phyloP scores from a whole-genome alignment of 2,113 vertebrate species.

The Leptobrachium leishanense region DNA sequence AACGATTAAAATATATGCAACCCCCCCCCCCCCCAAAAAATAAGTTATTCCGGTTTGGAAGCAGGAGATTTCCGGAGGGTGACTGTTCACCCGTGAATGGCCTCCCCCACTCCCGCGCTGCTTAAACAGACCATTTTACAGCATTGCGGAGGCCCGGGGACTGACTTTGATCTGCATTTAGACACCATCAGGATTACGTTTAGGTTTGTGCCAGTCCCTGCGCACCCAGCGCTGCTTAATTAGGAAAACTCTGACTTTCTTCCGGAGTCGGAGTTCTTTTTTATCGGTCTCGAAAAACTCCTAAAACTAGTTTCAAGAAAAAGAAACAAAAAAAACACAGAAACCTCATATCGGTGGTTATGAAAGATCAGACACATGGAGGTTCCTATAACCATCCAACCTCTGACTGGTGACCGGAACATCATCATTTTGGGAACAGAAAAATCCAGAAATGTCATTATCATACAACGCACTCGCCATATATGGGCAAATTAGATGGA shows the following conservation, averaged over 20 bases:
- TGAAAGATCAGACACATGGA: too few species aligned
- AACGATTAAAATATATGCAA: slow-evolving; percentile 37
- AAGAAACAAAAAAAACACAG: too few species aligned
- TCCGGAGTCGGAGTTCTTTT: neutral
- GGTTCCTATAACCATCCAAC: too few species aligned
- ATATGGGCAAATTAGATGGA: too few species aligned
- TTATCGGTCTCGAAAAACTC: slow-evolving; percentile 4
- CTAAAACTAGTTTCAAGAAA: too few species aligned
- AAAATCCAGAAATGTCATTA: too few species aligned
- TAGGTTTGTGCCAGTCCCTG: neutral
- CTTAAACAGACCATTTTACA: slow-evolving; percentile 31
- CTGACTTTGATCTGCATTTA: slow-evolving; percentile 42
- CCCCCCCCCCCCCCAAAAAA: too few species aligned
- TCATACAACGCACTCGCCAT: too few species aligned
- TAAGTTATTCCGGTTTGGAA: neutral
- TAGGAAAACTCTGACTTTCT: slow-evolving; percentile 25
- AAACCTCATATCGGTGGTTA: too few species aligned
- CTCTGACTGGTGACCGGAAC: too few species aligned
- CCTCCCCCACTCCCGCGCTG: neutral
- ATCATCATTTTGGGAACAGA: too few species aligned
- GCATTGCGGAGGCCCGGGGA: slow-evolving; percentile 15
- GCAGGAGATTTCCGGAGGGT: neutral
- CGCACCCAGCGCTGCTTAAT: slow-evolving; percentile 1
- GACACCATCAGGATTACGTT: slow-evolving; percentile 26
- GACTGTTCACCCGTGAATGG: slow-evolving; percentile 9